Percentiles rank a stretch among this genome's conserved stretches.
Evolutionary conservation across 2,888 invertebrate species (phyloP).

Genomic region (Odiellus spinosus): DNA sequence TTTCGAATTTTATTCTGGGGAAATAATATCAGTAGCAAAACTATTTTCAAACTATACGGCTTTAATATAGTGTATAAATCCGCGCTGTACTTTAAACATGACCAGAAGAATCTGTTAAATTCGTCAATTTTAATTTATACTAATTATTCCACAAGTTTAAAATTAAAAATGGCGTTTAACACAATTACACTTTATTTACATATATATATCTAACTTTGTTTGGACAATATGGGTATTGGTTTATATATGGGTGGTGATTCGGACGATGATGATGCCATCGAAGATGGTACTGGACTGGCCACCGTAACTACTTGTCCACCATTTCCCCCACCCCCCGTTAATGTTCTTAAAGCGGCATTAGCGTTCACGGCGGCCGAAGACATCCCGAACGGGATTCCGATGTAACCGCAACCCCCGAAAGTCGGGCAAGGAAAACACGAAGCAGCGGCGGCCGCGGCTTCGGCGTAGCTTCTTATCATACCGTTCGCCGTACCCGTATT

Average conservation of each 20-base stretch:
- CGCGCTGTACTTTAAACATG: too few relatives aligned
- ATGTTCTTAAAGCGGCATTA: constrained; percentile 9
- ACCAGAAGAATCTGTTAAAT: too few relatives aligned
- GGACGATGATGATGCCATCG: constrained; percentile 8
- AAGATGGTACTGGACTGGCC: constrained; percentile 4
- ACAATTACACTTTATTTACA: too few relatives aligned
- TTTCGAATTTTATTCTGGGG: too few relatives aligned
- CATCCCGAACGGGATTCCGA: constrained; percentile 6
- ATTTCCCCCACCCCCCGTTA: constrained; percentile 5
- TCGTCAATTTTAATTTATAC: too few relatives aligned
- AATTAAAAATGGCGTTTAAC: too few relatives aligned
- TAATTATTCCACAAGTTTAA: too few relatives aligned
- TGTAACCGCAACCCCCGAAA: constrained; percentile 8
- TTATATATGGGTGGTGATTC: constrained; percentile 15
- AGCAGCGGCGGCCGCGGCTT: constrained; percentile 5
- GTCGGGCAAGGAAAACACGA: constrained; percentile 7
- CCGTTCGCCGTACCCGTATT: constrained; percentile 4
- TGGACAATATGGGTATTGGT: constrained; percentile 16
- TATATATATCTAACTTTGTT: constrained; percentile 14
- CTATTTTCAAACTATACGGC: too few relatives aligned
- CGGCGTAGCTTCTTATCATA: constrained; percentile 5
- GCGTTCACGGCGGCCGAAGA: background rate
- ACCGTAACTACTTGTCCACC: background rate
- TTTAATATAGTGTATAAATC: too few relatives aligned
- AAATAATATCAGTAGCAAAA: too few relatives aligned